Evolutionary conservation across 2,888 invertebrate genomes (phyloP).

Genomic region (Antheraea yamamai): DNA sequence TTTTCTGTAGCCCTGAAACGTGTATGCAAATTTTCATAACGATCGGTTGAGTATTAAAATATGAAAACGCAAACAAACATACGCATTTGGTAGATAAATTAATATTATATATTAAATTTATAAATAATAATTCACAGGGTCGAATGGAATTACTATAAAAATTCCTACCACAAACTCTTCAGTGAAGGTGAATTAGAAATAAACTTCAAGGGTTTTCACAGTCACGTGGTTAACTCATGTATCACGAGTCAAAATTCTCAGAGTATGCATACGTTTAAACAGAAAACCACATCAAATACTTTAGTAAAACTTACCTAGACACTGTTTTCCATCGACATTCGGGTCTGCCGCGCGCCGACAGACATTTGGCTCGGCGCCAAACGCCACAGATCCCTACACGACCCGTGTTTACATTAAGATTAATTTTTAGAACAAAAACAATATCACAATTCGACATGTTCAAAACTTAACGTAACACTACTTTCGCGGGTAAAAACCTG

Average conservation of each 20-base stretch:
- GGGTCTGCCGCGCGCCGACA: slow-evolving; percentile 44
- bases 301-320: slow-evolving; percentile 45
- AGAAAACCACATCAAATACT: slow-evolving; percentile 29
- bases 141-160: neutral
- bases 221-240: slow-evolving; percentile 10
- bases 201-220: slow-evolving; percentile 9
- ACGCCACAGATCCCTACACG: slow-evolving; percentile 41
- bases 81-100: neutral
- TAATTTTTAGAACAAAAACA: slow-evolving; percentile 48
- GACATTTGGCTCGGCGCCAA: slow-evolving; percentile 51
- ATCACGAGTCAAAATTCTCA: slow-evolving; percentile 17
- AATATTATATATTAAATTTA: neutral
- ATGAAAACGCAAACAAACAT: no score
- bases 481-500: slow-evolving; percentile 65
- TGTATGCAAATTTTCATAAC: no score
- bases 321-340: slow-evolving; percentile 57
- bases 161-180: neutral
- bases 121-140: neutral
- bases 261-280: slow-evolving; percentile 5
- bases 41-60: no score
- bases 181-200: neutral
- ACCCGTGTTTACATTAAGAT: slow-evolving; percentile 46
- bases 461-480: slow-evolving; percentile 53
- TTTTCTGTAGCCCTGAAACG: no score
- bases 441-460: slow-evolving; percentile 45